Base-by-base conservation (phyloP, 2,797 vertebrate genomes). In the Chloroceryle inda region DNA sequence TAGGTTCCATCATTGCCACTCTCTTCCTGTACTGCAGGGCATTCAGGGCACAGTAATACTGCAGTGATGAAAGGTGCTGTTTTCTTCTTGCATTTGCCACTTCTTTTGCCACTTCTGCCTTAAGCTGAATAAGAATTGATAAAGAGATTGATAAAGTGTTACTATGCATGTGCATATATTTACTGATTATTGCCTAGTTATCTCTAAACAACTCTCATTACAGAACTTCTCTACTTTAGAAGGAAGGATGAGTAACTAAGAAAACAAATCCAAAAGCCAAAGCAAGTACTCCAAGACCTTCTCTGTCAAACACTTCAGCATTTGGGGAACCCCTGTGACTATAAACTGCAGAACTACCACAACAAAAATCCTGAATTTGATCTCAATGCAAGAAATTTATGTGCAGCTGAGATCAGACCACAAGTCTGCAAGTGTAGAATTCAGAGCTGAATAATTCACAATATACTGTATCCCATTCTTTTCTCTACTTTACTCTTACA, bases 41-140 rank as follows among this genome's bases (percentile, higher is more conserved):
- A 4, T 99, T 99, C 92, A 99, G 98, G 88, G 99, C 99, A 35
- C 99, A 99, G 96, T 99, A 99, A 96, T 99, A 99, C 86, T 99
- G 99, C 89, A 99, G 98, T 5, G 99, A 99, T 9, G 99, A 99
- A 84, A 99, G 99, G 95, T 99, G 99, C 97, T 99, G 99, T 95
- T 99, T 99, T 97, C 99, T 98, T 64, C 99, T 98, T 5, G 99
- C 98, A 62, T 98, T 99, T 3, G 99, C 99, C 93, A 99, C 99
- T 97, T 99, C 99, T 85, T 98, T 98, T 85, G 99, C 98, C 47
- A 99, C 95, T 96, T 99, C 99, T 1, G 98, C 91, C 97, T 99
- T 99, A 91, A 99, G 95, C 99, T 99, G 97, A 69, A 82, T 33
- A 77, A 75, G 67, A 91, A 84, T 66, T 1, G 5, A 42, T 42